Percentiles rank a stretch among this genome's conserved stretches.
Conservation (phyloP, 1,140 invertebrate genomes). For the Drosophila kurseongensis region DNA sequence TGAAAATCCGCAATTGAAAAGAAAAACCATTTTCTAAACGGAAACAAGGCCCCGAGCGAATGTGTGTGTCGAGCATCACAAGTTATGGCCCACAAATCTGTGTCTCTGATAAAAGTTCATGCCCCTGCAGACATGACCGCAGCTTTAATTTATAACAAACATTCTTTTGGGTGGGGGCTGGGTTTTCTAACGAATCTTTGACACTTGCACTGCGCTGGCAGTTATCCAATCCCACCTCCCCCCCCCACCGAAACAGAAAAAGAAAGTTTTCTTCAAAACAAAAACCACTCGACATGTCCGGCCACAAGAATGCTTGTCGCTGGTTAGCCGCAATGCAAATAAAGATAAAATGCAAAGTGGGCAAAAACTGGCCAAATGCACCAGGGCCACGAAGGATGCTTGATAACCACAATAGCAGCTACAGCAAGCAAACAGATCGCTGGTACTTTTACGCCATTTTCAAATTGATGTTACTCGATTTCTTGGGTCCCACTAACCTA, state of each 20-base stretch:
- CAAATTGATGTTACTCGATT: constrained; percentile 62
- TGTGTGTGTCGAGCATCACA: not conserved
- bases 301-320: constrained; percentile 47
- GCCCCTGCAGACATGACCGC: constrained; percentile 37
- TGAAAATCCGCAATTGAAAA: constrained; percentile 49
- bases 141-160: constrained; percentile 56
- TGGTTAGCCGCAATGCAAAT: constrained; percentile 54
- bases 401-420: constrained; percentile 36
- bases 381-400: constrained; percentile 20
- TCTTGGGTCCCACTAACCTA: constrained; percentile 10
- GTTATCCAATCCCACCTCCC: constrained; percentile 1
- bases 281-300: constrained; percentile 52
- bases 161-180: constrained; percentile 9
- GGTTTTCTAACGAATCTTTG: constrained; percentile 30
- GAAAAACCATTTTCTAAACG: constrained; percentile 21
- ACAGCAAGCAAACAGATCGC: constrained; percentile 47
- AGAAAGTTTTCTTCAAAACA: constrained; percentile 53
- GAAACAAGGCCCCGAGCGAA: constrained; percentile 10
- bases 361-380: constrained; percentile 48
- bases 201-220: constrained; percentile 45
- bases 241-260: not conserved
- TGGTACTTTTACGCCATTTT: constrained; percentile 55
- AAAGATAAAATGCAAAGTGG: constrained; percentile 54
- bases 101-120: constrained; percentile 36
- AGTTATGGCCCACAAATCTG: constrained; percentile 35